Base-by-base conservation (phyloP, 1,140 invertebrate species). In the Drosophila repletoides region DNA sequence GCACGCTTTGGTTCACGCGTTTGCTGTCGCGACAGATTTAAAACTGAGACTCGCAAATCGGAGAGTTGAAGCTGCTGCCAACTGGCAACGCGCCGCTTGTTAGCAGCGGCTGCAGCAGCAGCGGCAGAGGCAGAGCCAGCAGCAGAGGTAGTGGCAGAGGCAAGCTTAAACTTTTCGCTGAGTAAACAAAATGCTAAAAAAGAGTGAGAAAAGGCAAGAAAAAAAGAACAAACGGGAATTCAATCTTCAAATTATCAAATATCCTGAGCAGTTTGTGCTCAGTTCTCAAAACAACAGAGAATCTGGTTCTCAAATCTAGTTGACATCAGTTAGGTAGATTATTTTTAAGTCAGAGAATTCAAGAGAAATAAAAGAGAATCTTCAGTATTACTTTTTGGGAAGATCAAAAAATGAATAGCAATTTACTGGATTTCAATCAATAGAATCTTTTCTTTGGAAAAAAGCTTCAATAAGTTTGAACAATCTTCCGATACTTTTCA, bases 1-100 rank as follows among this genome's bases (percentile, higher is more conserved):
- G n/a, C n/a, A n/a, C n/a, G n/a, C n/a, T n/a, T n/a, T n/a, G n/a
- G 80, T 63, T 79, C 79, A 38, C 77, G 77, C 79, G 79, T 74
- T 84, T 66, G 40, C 77, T 84, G 73, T 84, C 79, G 80, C 79
- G 67, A 86, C 66, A 72, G 79, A 79, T 86, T 86, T 72, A 64
- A 48, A 74, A 72, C 66, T 72, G 71, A 58, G 61, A 67, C 79
- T 84, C 53, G 26, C 43, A n/a, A 36, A 31, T 40, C 45, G 46
- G 55, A 59, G 64, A 71, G 64, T 64, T 52, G 66, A 34, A 28
- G 69, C 61, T 41, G 31, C 10, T 5, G 31, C n/a, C n/a, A n/a
- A n/a, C n/a, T n/a, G n/a, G n/a, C n/a, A n/a, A n/a, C n/a, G n/a
- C 33, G 33, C 19, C 33, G 49, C 49, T 31, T 41, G 28, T 21